Evolutionary conservation across 2,797 vertebrate species (phyloP).

Genomic region (Phalanger gymnotis): DNA sequence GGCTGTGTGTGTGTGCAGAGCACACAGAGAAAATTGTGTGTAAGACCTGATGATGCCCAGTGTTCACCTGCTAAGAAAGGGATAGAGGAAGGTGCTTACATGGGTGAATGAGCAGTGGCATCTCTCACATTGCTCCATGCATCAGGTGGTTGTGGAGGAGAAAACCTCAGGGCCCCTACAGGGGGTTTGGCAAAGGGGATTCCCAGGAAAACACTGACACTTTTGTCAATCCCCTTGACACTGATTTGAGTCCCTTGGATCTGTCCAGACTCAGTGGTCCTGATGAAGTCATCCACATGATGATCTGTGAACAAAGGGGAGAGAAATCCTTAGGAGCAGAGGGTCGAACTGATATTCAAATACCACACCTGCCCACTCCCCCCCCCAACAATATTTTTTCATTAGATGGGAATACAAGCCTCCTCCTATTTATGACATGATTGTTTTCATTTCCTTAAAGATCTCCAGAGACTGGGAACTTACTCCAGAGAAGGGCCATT

Average conservation of each 20-base stretch:
- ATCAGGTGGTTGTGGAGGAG: constrained; percentile 83
- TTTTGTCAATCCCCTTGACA: constrained; percentile 72
- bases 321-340: not conserved
- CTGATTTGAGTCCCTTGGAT: constrained; percentile 81
- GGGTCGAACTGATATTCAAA: not conserved
- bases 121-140: constrained; percentile 86
- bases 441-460: too few relatives aligned
- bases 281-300: constrained; percentile 71
- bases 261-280: constrained; percentile 78
- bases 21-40: too few relatives aligned
- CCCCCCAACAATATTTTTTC: not conserved
- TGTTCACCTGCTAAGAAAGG: too few relatives aligned
- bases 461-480: too few relatives aligned
- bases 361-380: too few relatives aligned
- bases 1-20: too few relatives aligned
- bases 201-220: constrained; percentile 83
- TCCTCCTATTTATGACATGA: not conserved
- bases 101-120: constrained; percentile 84
- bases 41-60: too few relatives aligned
- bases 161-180: constrained; percentile 86
- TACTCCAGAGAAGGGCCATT: too few relatives aligned
- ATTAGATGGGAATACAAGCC: not conserved
- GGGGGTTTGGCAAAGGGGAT: constrained; percentile 90
- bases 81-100: too few relatives aligned
- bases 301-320: constrained; percentile 43